These are phyloP conservation scores for Eubucco bourcierii DNA, from an alignment of 2,113 vertebrate genomes.

Conservation along the genomic window DNA sequence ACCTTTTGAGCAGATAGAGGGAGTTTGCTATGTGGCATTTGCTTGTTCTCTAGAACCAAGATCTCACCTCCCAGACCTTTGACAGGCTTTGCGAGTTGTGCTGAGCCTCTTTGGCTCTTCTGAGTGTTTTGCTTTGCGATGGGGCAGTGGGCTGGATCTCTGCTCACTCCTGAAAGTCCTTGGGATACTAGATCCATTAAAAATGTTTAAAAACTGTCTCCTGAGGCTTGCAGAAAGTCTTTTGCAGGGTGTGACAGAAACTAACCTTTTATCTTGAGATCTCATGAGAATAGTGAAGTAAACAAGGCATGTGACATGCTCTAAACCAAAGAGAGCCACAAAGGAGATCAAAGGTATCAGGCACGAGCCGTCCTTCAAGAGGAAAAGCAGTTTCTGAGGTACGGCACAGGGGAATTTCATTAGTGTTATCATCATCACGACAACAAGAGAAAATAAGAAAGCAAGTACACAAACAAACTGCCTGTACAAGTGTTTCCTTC, in stretches of 20 bases:
- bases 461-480: too few relatives aligned
- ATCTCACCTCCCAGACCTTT: neutral
- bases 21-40: neutral
- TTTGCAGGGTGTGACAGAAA: neutral
- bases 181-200: neutral
- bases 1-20: neutral
- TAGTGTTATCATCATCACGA: neutral
- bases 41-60: neutral
- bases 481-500: neutral
- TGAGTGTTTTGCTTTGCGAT: neutral
- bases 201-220: neutral
- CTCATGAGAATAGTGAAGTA: neutral
- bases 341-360: neutral
- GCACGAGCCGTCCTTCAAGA: neutral
- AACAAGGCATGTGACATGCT: neutral
- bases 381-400: neutral
- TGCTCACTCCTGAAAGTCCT: neutral
- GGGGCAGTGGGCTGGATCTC: neutral
- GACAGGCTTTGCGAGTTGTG: rapidly evolving
- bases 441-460: neutral
- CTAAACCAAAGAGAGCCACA: neutral
- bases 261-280: neutral
- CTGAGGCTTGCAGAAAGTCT: neutral
- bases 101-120: neutral
- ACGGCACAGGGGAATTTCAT: neutral